Conservation (phyloP, 2,888 invertebrate genomes). For the Choristoneura rosaceana region DNA sequence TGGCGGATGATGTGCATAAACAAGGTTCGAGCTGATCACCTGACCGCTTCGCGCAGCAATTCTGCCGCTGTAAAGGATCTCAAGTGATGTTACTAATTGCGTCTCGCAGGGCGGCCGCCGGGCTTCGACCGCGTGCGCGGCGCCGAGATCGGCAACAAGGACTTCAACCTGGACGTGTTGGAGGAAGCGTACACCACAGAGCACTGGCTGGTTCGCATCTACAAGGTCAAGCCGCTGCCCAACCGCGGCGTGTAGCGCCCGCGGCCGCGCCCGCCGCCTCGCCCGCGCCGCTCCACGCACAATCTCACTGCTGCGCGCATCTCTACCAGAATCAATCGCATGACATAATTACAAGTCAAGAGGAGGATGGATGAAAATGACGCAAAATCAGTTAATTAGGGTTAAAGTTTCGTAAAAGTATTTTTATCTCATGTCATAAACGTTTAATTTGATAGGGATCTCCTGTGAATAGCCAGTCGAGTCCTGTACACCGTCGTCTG, state of each 20-base stretch:
- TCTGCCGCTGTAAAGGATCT: background rate
- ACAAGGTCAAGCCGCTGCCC: constrained; percentile 97
- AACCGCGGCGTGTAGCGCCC: constrained; percentile 91
- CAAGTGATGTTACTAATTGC: background rate
- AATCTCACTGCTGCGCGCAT: constrained; percentile 3
- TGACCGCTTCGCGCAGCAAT: too few relatives aligned
- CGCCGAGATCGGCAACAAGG: constrained; percentile 99
- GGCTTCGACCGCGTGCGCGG: constrained; percentile 98
- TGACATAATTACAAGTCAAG: background rate
- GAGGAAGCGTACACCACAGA: constrained; percentile 99
- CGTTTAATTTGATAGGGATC: background rate
- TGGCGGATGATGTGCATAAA: too few relatives aligned
- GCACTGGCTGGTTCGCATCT: constrained; percentile 99
- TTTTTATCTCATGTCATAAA: background rate
- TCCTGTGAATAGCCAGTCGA: background rate
- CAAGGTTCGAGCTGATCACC: too few relatives aligned
- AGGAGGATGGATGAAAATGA: background rate
- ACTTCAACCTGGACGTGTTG: constrained; percentile 98
- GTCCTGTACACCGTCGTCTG: background rate
- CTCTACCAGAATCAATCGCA: background rate
- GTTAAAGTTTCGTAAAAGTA: background rate
- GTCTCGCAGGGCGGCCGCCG: constrained; percentile 91
- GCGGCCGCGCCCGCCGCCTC: background rate
- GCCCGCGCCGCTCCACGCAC: background rate
- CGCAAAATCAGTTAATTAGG: background rate